Evolutionary conservation across 1,140 invertebrate genomes (phyloP), one percentile per base, ranked within the genome.

Genomic region (Sycophila sp.): DNA sequence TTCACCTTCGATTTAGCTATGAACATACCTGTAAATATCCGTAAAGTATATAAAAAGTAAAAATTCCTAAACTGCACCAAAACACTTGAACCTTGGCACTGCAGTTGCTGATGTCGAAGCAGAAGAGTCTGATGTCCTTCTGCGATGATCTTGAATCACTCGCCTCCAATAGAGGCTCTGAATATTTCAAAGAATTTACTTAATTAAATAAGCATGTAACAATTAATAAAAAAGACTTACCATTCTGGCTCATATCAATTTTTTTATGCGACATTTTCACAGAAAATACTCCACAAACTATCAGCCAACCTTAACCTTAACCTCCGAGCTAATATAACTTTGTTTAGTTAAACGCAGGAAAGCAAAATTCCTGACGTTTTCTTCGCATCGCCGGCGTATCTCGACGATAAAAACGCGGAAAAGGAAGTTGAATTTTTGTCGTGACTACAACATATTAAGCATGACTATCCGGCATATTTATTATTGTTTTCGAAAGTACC

Each of bases 41-140:
- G 88, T 98, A 98, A 0, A 96, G 85, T 53, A 98, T 86, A 84
- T 94, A 98, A 78, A 96, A 94, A 59, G 94, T 83, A 84, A 98
- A 97, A 26, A 97, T 92, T 72, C 92, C 94, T 17, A 87, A 62
- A 67, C 91, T 93, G 77, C 94, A 94, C 19, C 92, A 85, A 1
- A 92, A 60, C 83, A 98, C 96, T 84, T 97, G 95, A 22, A 85
- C 82, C 40, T 89, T 86, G 73, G 87, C 83, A 76, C 89, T 91
- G 69, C 88, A 90, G 60, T 90, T 79, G 13, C 88, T 90, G 49
- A 96, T 88, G 81, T 95, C 89, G 72, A 94, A 89, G 78, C 93
- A 94, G 55, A 95, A 80, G 28, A 96, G 88, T 73, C 90, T 90
- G 19, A 92, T 82, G 59, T 87, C 82, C 75, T 87, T 76, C 26